Conservation (phyloP, 2,888 invertebrate genomes). For the Byasa hedistus region DNA sequence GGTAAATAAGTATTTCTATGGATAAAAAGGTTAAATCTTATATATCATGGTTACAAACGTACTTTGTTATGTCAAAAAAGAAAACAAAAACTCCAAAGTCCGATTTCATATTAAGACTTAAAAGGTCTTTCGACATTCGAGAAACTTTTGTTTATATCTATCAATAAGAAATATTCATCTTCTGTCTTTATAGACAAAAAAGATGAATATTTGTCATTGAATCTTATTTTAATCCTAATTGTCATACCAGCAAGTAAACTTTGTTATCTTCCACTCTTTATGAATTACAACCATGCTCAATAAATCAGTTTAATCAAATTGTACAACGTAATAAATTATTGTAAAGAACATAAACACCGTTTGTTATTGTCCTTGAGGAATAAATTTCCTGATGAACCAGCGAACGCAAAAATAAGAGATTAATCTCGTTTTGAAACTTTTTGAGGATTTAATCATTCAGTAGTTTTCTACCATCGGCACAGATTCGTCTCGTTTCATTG, state of each 20-base stretch:
- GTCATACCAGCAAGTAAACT: background rate
- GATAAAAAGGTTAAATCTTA: too few species aligned
- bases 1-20: too few species aligned
- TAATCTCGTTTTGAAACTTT: conserved; percentile 7
- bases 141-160: too few species aligned
- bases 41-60: too few species aligned
- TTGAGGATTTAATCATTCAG: conserved; percentile 5
- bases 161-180: too few species aligned
- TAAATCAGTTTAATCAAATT: background rate
- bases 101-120: too few species aligned
- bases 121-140: too few species aligned
- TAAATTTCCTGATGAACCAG: conserved; percentile 1
- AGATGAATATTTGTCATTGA: too few species aligned
- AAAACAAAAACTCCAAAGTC: too few species aligned
- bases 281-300: background rate
- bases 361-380: conserved; percentile 9
- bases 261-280: background rate
- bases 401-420: conserved; percentile 3
- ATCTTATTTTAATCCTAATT: too few species aligned
- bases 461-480: conserved; percentile 12
- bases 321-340: background rate
- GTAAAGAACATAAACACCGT: conserved; percentile 2
- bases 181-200: too few species aligned
- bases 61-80: too few species aligned
- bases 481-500: conserved; percentile 14